Evolutionary conservation across 2,888 invertebrate species (phyloP).

Genomic region (Callyntrura guangdongensis): DNA sequence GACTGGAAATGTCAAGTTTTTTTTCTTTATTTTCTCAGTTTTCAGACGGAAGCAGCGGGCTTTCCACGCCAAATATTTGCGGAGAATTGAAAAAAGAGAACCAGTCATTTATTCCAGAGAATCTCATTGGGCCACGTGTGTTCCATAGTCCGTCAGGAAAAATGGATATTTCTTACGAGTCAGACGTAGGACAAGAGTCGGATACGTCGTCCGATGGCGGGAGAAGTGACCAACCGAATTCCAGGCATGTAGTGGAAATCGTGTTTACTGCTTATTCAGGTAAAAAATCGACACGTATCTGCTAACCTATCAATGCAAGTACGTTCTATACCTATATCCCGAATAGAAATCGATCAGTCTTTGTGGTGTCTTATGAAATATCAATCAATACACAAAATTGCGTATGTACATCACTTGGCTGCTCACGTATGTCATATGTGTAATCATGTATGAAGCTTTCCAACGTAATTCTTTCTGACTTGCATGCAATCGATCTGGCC

Average conservation of each 20-base stretch:
- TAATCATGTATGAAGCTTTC: background rate
- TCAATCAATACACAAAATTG: background rate
- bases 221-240: slow-evolving; percentile 55
- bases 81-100: slow-evolving; percentile 80
- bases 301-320: background rate
- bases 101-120: slow-evolving; percentile 75
- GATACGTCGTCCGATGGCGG: slow-evolving; percentile 35
- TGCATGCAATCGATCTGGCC: slow-evolving; percentile 20
- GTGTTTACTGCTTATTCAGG: slow-evolving; percentile 83
- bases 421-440: background rate
- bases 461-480: background rate
- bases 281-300: background rate
- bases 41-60: slow-evolving; percentile 64
- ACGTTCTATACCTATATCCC: background rate
- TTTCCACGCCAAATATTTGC: slow-evolving; percentile 75
- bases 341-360: slow-evolving; percentile 17
- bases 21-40: slow-evolving; percentile 57
- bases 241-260: slow-evolving; percentile 81
- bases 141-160: slow-evolving; percentile 78
- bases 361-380: background rate
- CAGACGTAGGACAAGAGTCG: slow-evolving; percentile 72
- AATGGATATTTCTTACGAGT: slow-evolving; percentile 76
- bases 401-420: background rate
- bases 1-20: background rate
- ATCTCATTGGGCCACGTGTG: slow-evolving; percentile 79